A percentile compares a stretch with the other conserved stretches of the same genome.
These are phyloP conservation scores for Rhyzopertha dominica DNA, from an alignment of 1,140 invertebrate species.

Conservation along the genomic window DNA sequence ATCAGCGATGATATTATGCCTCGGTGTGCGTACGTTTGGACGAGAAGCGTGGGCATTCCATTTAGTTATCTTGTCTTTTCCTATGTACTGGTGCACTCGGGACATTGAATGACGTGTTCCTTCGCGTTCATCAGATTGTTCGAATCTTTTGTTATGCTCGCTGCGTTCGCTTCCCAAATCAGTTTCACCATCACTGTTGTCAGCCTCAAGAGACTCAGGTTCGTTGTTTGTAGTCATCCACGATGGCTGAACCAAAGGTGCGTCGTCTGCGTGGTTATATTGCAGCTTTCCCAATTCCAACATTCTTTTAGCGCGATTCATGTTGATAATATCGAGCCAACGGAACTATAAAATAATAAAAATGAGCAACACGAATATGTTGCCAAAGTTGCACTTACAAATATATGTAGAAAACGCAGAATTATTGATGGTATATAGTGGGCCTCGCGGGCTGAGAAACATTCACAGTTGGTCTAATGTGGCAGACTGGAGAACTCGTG, in stretches of 20 bases:
- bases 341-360: too few relatives aligned
- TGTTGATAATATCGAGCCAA: too few relatives aligned
- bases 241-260: not conserved
- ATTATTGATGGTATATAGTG: too few relatives aligned
- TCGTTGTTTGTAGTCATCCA: not conserved
- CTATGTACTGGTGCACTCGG: conserved; percentile 1
- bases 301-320: not conserved
- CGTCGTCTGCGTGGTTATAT: not conserved
- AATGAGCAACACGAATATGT: too few relatives aligned
- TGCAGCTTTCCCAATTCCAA: not conserved
- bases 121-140: not conserved
- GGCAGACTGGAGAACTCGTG: too few relatives aligned
- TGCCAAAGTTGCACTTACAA: too few relatives aligned
- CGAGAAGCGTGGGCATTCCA: not conserved
- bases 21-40: not conserved
- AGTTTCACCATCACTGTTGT: not conserved
- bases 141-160: not conserved
- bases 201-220: not conserved
- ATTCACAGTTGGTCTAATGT: too few relatives aligned
- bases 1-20: conserved; percentile 7
- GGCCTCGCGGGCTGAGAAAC: too few relatives aligned
- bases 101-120: too few relatives aligned
- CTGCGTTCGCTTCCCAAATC: conserved; percentile 1
- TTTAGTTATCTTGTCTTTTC: conserved; percentile 1
- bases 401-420: too few relatives aligned